Evolutionary conservation across 1,140 invertebrate genomes (phyloP).

Genomic region (Drosophila murphyi): DNA sequence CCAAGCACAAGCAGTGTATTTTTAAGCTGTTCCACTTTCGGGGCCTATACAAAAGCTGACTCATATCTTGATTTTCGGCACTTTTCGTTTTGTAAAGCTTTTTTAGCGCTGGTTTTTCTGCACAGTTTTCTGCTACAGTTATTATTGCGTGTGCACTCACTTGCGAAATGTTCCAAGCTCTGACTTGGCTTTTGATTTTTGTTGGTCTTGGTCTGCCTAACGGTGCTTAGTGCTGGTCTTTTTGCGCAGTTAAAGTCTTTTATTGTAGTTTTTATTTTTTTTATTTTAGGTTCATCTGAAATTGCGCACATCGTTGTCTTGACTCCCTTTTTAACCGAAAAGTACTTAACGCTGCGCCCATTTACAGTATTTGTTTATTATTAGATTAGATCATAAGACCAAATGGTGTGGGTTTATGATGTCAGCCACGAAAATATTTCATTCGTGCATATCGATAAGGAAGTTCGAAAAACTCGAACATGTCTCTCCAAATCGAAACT

Average conservation of each 20-base stretch:
- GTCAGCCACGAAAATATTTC: neutral
- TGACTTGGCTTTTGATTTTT: conserved; percentile 4
- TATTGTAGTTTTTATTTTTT: neutral
- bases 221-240: conserved; percentile 31
- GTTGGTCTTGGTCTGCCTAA: conserved; percentile 22
- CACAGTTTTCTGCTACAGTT: conserved; percentile 52
- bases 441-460: neutral
- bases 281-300: conserved; percentile 5
- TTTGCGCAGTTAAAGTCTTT: conserved; percentile 24
- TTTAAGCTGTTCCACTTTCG: conserved; percentile 32
- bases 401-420: conserved; percentile 10
- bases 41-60: conserved; percentile 11
- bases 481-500: neutral
- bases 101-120: conserved; percentile 14
- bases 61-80: conserved; percentile 35
- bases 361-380: conserved; percentile 22
- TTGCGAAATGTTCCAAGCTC: conserved; percentile 37
- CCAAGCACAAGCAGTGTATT: neutral
- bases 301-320: conserved; percentile 1
- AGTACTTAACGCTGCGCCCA: conserved; percentile 6
- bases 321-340: neutral
- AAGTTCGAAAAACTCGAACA: neutral
- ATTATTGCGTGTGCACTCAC: conserved; percentile 49
- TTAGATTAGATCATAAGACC: conserved; percentile 21
- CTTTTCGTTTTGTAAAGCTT: neutral